A percentile compares a stretch with the other conserved stretches of the same genome.
Evolutionary conservation across 2,888 invertebrate genomes (phyloP).

Genomic region (Coenonympha glycerion): DNA sequence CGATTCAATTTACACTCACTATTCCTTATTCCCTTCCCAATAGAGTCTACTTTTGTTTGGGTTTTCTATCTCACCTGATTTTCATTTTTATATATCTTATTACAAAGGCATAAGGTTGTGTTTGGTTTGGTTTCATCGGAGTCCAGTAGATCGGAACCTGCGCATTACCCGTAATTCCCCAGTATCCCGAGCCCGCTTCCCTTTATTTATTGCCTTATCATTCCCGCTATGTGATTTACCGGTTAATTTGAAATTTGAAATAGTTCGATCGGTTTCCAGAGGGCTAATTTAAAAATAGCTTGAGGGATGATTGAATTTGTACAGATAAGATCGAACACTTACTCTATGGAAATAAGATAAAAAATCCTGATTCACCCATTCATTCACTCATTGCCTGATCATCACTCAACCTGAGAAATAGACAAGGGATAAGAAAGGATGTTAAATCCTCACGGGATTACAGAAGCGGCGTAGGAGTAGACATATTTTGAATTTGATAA

Average conservation of each 20-base stretch:
- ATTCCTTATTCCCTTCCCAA: background rate
- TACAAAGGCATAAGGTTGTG: constrained; percentile 5
- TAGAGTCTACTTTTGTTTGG: constrained; percentile 5
- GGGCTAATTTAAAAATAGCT: background rate
- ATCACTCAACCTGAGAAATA: too few species aligned
- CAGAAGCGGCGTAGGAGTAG: too few species aligned
- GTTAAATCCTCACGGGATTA: too few species aligned
- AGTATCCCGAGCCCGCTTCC: constrained; percentile 23
- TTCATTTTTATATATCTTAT: background rate
- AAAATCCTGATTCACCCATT: too few species aligned
- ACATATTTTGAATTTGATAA: too few species aligned
- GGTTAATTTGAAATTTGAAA: constrained; percentile 36
- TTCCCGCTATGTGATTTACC: constrained; percentile 46
- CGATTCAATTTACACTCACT: background rate
- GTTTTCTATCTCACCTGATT: background rate
- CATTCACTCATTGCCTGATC: too few species aligned
- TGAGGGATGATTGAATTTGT: background rate
- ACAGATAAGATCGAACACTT: background rate
- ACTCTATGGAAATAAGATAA: too few species aligned
- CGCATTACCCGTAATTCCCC: constrained; percentile 29
- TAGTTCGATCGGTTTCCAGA: constrained; percentile 10
- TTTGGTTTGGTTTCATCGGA: constrained; percentile 1
- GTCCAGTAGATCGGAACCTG: constrained; percentile 19
- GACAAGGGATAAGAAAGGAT: too few species aligned
- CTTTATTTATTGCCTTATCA: constrained; percentile 35